Evolutionary conservation across 2,113 vertebrate species (phyloP).

Genomic region (Diphyllodes magnificus): DNA sequence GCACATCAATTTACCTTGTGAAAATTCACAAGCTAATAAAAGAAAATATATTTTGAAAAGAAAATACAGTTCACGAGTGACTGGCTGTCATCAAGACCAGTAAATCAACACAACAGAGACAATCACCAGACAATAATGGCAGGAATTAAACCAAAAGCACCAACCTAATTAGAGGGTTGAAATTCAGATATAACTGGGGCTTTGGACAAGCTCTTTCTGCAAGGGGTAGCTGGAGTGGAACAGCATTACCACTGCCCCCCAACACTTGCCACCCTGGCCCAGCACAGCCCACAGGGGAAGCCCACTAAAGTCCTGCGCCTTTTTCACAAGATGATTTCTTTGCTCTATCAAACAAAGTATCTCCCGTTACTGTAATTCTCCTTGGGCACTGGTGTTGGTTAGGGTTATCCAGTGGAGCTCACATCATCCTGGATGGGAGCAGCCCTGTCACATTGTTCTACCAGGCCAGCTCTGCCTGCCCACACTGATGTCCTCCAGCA

Average conservation of each 20-base stretch:
- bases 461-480: neutral
- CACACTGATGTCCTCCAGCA: fast-evolving
- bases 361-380: neutral
- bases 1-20: neutral
- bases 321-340: neutral
- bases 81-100: neutral
- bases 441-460: neutral
- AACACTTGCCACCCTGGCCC: neutral
- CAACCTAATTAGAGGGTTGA: neutral
- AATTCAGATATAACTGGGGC: neutral
- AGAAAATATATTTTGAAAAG: neutral
- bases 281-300: neutral
- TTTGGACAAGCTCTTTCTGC: neutral
- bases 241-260: neutral
- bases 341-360: neutral
- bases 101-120: neutral
- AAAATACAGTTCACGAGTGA: neutral
- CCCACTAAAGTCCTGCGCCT: fast-evolving
- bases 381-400: neutral
- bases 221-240: neutral
- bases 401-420: neutral
- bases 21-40: neutral
- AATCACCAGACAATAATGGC: neutral
- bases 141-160: neutral
- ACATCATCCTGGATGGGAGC: neutral